Evolutionary conservation across 1,140 invertebrate species (phyloP), one percentile per base, ranked within the genome.

Genomic region (Drosophila lacteicornis): DNA sequence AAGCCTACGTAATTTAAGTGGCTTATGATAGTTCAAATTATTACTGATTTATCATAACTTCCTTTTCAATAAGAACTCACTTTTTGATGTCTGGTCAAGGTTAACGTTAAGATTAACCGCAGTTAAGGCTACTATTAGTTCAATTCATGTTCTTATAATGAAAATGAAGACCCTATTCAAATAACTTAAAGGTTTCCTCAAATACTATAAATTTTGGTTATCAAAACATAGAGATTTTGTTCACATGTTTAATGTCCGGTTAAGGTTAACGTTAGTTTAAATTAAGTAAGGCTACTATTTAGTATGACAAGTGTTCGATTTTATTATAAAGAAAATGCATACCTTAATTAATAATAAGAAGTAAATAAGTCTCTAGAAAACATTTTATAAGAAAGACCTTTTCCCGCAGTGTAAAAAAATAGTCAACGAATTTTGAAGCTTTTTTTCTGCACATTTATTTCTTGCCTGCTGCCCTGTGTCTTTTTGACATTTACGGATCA

Each of bases 401-500:
- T 38, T 56, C 30, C 3, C 1, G 4, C 55, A 60, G 55, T 65
- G 61, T 61, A 43, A 4, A 4, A 43, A 59, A 43, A 65, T 22
- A 33, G 56, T 12, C 13, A 22, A 60, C 62, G 40, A 45, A 65
- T 65, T 65, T 60, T n/a, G 58, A 25, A n/a, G 30, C 30, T 25
- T 2, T 67, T 49, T 45, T 27, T 46, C 12, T 19, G 40, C 43
- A 49, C 17, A 67, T 69, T 51, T 69, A 50, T 69, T 69, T 13
- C 51, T 55, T 66, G 36, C 27, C 47, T 12, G 60, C 66, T 36
- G 19, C 57, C 45, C 57, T 53, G 46, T 51, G 56, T 59, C 60
- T 79, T 75, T 88, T 84, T 91, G 88, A 91, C 88, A 91, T 91
- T 91, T 91, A 88, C 84, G 88, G 84, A 91, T 91, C 88, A 91